Evolutionary conservation across 1,140 invertebrate genomes (phyloP), one percentile per base, ranked within the genome.

Genomic region (Belonocnema kinseyi): DNA sequence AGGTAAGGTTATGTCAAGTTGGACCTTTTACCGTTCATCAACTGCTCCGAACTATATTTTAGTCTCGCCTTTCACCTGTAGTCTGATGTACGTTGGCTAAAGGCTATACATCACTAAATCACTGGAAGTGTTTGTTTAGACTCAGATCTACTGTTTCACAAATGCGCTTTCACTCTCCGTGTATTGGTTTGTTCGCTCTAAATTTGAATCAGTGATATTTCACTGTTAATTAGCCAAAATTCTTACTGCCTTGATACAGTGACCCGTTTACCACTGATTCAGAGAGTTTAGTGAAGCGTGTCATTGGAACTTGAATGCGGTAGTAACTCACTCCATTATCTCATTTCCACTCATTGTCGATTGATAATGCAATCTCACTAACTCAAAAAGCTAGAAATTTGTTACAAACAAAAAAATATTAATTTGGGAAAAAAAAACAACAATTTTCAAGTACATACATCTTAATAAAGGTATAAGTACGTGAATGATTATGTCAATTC

Each of bases 141-240:
- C 77, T 77, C 78, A 77, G 79, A 84, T 78, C 26, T 26, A 26
- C 78, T 84, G 82, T 80, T 84, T 76, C 70, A 21, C 73, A 77
- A 78, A 73, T 76, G 50, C 66, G 85, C 87, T 88, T 88, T 88
- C 85, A 85, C 85, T 88, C 82, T 86, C 72, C 66, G 51, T 81
- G 86, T 87, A 78, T 66, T 66, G 21, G 26, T 66, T 66, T 26
- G 26, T 33, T 33, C 26, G 2, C 26, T 33, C 26, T 33, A 33
- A 33, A 33, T 33, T 33, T 33, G 2, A 33, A 33, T 5, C 3
- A 33, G 26, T 33, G 26, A 33, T 33, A 3, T 33, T 33, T 33
- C 26, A 33, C 4, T 33, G 5, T 33, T 33, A 33, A 33, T 33
- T 33, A 33, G 5, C 26, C 2, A 33, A 33, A 33, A 33, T 33